phyloP scores from a whole-genome alignment of 2,888 invertebrate species.

The Tiliacea aurago region DNA sequence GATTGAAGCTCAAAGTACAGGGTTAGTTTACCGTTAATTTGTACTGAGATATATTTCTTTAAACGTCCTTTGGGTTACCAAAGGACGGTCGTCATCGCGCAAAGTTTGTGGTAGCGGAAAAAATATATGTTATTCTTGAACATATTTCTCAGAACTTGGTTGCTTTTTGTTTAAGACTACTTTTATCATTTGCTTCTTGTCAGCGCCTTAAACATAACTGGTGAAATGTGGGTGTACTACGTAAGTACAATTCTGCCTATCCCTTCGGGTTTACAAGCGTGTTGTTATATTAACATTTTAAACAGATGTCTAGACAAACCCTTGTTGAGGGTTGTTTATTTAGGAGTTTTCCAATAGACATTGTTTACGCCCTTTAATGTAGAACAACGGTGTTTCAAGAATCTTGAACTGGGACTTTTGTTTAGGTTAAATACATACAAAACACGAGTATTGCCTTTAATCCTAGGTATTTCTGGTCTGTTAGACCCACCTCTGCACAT shows the following conservation, averaged over 20 bases:
- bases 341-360: slow-evolving; percentile 1
- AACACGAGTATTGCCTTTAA: background rate
- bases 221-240: background rate
- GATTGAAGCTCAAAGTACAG: no score
- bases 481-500: no score
- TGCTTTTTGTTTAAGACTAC: no score
- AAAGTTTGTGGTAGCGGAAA: no score
- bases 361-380: background rate
- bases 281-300: background rate
- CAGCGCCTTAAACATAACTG: background rate
- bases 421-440: background rate
- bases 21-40: no score
- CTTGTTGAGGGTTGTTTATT: background rate
- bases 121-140: no score
- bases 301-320: slow-evolving; percentile 2
- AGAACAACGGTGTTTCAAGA: background rate
- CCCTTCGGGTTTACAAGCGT: background rate
- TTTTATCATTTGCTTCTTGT: no score
- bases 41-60: no score
- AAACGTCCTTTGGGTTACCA: no score
- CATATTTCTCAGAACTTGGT: no score
- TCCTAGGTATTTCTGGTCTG: no score
- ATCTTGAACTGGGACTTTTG: background rate
- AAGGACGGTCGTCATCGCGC: no score
- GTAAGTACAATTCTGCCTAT: background rate